phyloP scores from a whole-genome alignment of 2,113 vertebrate genomes.

The Lamprotornis superbus region DNA sequence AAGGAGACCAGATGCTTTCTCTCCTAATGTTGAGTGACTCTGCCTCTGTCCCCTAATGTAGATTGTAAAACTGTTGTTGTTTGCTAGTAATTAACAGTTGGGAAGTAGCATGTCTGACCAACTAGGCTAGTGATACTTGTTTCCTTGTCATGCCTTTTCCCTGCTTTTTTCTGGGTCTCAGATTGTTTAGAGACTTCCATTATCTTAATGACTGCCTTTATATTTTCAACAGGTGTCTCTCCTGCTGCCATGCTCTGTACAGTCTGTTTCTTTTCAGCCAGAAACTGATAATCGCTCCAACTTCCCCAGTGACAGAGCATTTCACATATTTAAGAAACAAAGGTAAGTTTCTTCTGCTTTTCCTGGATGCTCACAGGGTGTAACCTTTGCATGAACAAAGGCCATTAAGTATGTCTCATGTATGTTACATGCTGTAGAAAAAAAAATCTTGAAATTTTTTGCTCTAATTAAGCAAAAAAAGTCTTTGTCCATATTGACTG shows the following conservation, averaged over 20 bases:
- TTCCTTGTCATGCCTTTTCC: background rate
- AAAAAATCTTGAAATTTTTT: background rate
- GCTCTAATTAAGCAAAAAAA: background rate
- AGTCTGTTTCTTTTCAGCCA: slow-evolving; percentile 95
- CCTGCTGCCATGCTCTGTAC: slow-evolving; percentile 81
- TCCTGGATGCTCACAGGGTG: background rate
- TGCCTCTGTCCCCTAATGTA: background rate
- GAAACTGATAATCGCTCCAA: slow-evolving; percentile 97
- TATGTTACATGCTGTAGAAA: background rate
- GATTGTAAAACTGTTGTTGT: background rate
- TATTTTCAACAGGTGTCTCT: slow-evolving; percentile 80
- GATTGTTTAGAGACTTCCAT: background rate
- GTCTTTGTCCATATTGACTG: background rate
- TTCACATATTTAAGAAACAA: slow-evolving; percentile 98
- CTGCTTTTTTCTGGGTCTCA: background rate
- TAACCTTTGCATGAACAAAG: background rate
- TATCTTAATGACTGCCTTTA: background rate
- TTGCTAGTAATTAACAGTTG: background rate
- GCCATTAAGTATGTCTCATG: background rate
- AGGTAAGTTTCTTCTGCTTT: slow-evolving; percentile 73
- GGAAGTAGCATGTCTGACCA: background rate
- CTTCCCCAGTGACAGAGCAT: slow-evolving; percentile 91
- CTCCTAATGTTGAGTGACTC: background rate
- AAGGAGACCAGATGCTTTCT: background rate
- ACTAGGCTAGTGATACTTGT: background rate